Base-by-base conservation (phyloP, 1,140 invertebrate species). In the Mya arenaria region DNA sequence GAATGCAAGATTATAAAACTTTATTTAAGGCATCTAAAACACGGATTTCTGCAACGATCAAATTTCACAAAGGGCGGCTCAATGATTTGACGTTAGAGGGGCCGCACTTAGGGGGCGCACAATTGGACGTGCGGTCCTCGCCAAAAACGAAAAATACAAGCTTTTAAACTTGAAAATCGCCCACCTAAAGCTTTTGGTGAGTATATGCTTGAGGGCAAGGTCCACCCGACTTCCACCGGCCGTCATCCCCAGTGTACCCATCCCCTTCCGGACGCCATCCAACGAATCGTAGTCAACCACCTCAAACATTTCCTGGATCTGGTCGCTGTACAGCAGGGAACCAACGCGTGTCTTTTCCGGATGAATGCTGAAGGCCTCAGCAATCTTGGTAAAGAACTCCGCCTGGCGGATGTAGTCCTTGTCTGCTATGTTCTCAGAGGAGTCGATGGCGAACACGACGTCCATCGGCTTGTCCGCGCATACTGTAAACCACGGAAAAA, bases 381-480 rank as follows among this genome's bases (percentile, higher is more conserved):
- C 78, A 17, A 90, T 39, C 55, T 84, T 82, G 32, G 82, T 63
- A 10, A 86, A 83, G 39, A 90, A 90, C 19, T 83, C 65, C 17
- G 88, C 80, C 66, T 89, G 84, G 32, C 84, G 62, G 73, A 84
- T 82, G 75, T 88, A 85, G 37, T 88, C 84, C 19, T 74, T 48
- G 23, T 84, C 71, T 13, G 17, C 44, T 23, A 90, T 82, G 3
- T 78, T 71, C 69, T 83, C 72, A 0, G 89, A 88, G 5, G 85
- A 85, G 58, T 90, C 89, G 41, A 89, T 82, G 19, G 85, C 87
- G 48, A 90, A 87, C n/a, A 88, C 84, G 13, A 90, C 69, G 69
- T 90, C 89, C 56, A 84, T 62, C 28, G 62, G 44, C 58, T 85
- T 87, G 17, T 73, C 83, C 8, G 55, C 17, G 48, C 88, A 89